Evolutionary conservation across 2,888 invertebrate genomes (phyloP).

Genomic region (Spisula solida): DNA sequence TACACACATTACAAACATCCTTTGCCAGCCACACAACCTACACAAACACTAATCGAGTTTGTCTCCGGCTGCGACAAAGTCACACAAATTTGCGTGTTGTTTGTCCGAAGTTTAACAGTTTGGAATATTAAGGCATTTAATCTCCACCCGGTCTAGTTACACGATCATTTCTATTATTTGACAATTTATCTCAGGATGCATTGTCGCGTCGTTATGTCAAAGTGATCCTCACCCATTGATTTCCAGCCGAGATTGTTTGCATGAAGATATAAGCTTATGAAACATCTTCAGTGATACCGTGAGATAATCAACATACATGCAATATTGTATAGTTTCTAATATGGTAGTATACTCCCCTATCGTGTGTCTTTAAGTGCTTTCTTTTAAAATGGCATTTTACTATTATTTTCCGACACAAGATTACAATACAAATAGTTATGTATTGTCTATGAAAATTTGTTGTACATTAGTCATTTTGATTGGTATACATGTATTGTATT

Average conservation of each 20-base stretch:
- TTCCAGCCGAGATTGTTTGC: slow-evolving; percentile 14
- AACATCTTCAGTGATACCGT: slow-evolving; percentile 13
- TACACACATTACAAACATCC: slow-evolving; percentile 1
- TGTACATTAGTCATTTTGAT: no score
- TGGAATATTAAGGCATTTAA: slow-evolving; percentile 47
- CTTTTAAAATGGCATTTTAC: not conserved
- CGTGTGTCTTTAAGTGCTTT: not conserved
- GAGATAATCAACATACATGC: slow-evolving; percentile 14
- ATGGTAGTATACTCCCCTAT: not conserved
- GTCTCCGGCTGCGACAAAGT: slow-evolving; percentile 20
- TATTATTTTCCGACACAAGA: not conserved
- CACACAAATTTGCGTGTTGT: slow-evolving; percentile 44
- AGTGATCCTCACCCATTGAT: slow-evolving; percentile 27
- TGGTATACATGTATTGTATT: no score
- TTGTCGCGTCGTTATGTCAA: slow-evolving; percentile 52
- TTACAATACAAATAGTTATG: not conserved
- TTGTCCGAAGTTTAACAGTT: slow-evolving; percentile 38
- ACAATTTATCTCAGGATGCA: slow-evolving; percentile 55
- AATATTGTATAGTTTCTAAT: not conserved
- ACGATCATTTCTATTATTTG: slow-evolving; percentile 63
- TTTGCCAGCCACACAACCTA: slow-evolving; percentile 11
- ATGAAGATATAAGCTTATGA: slow-evolving; percentile 14
- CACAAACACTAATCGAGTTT: slow-evolving; percentile 47
- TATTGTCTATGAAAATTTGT: no score
- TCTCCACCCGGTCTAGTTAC: slow-evolving; percentile 47